Conservation (phyloP, 1,140 invertebrate species). For the Colletes gigas region DNA sequence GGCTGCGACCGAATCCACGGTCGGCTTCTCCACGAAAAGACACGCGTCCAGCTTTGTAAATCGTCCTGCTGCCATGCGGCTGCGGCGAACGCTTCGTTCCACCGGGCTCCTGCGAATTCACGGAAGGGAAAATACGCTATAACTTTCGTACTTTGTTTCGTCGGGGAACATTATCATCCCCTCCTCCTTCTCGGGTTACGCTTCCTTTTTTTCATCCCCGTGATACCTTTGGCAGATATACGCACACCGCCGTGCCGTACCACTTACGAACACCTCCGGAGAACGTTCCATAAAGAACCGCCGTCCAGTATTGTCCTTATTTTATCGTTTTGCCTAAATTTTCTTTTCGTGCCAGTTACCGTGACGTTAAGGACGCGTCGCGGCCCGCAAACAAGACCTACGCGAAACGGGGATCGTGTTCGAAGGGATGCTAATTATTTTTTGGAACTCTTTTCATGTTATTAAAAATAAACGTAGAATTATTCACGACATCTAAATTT, state of each 20-base stretch:
- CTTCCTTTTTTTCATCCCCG: not conserved
- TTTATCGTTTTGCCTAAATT: not conserved
- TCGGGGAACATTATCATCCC: constrained; percentile 37
- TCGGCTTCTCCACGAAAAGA: constrained; percentile 49
- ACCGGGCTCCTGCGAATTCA: constrained; percentile 44
- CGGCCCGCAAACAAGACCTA: too few species aligned
- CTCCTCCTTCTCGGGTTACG: not conserved
- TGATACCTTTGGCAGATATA: constrained; percentile 13
- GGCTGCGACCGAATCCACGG: constrained; percentile 67
- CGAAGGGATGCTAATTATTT: too few species aligned
- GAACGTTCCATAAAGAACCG: not conserved
- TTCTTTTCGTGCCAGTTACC: too few species aligned
- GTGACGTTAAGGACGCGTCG: not conserved
- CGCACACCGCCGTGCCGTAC: constrained; percentile 17
- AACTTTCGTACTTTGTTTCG: constrained; percentile 54
- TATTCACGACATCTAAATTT: too few species aligned
- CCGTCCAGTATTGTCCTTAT: not conserved
- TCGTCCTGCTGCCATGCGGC: constrained; percentile 42
- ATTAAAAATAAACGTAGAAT: too few species aligned
- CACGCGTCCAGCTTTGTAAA: constrained; percentile 66
- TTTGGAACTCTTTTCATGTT: too few species aligned
- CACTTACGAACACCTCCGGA: not conserved
- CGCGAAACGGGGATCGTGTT: too few species aligned
- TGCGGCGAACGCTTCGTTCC: not conserved
- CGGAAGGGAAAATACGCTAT: constrained; percentile 42